Conservation (phyloP, 1,140 invertebrate species). For the Lordiphosa clarofinis region DNA sequence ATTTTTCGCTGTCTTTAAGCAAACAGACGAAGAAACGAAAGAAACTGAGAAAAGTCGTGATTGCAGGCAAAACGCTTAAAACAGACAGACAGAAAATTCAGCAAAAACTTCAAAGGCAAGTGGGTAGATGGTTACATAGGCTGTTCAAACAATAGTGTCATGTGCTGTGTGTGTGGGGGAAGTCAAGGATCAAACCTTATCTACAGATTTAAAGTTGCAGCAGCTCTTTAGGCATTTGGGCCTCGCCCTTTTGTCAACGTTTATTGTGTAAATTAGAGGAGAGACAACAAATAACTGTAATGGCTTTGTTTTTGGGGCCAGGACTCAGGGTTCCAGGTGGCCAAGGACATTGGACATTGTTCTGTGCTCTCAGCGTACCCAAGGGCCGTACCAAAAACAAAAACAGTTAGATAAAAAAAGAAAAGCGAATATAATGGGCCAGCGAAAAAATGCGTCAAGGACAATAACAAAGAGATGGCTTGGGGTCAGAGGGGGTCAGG, state of each 20-base stretch:
- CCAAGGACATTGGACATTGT: slow-evolving; percentile 60
- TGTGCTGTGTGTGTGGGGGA: slow-evolving; percentile 15
- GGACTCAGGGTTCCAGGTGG: too few species aligned
- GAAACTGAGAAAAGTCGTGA: slow-evolving; percentile 60
- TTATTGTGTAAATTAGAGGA: slow-evolving; percentile 74
- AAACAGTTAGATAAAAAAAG: slow-evolving; percentile 65
- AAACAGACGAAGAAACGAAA: slow-evolving; percentile 25
- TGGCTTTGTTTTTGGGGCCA: slow-evolving; percentile 75
- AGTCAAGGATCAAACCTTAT: slow-evolving; percentile 33
- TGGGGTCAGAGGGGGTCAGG: too few species aligned
- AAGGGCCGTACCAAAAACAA: slow-evolving; percentile 42
- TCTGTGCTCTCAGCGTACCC: slow-evolving; percentile 17
- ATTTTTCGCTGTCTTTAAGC: slow-evolving; percentile 52
- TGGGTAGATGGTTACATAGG: slow-evolving; percentile 28
- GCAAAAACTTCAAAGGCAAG: too few species aligned
- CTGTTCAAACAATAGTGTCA: slow-evolving; percentile 49
- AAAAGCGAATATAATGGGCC: slow-evolving; percentile 66
- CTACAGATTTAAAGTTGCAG: slow-evolving; percentile 12
- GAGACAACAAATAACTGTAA: slow-evolving; percentile 71
- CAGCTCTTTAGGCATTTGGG: neutral
- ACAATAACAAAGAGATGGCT: slow-evolving; percentile 40
- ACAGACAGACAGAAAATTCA: slow-evolving; percentile 28
- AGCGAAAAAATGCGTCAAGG: slow-evolving; percentile 57
- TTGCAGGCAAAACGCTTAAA: slow-evolving; percentile 73
- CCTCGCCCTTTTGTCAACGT: slow-evolving; percentile 66